These are phyloP conservation scores for Chanos chanos DNA, from an alignment of 2,797 vertebrate genomes.

Conservation along the genomic window DNA sequence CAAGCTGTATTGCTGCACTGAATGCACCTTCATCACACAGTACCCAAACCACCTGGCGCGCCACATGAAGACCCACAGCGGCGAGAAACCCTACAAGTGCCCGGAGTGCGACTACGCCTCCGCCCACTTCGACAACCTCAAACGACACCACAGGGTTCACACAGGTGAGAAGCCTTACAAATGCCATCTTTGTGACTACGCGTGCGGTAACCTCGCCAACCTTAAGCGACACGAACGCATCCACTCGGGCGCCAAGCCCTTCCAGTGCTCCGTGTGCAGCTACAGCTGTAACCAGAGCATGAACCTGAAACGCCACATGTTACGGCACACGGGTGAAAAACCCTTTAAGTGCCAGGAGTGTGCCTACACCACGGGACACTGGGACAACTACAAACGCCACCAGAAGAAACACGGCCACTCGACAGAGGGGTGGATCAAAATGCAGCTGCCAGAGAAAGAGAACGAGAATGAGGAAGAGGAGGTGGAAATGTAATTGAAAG, in stretches of 20 bases:
- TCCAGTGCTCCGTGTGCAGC: slow-evolving; percentile 87
- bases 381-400: slow-evolving; percentile 99
- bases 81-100: slow-evolving; percentile 89
- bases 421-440: slow-evolving; percentile 75
- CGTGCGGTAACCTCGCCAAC: slow-evolving; percentile 94
- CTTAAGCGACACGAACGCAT: slow-evolving; percentile 92
- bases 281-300: slow-evolving; percentile 98
- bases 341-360: slow-evolving; percentile 87
- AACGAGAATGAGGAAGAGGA: slow-evolving; percentile 43
- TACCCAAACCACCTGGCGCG: slow-evolving; percentile 93
- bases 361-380: slow-evolving; percentile 91
- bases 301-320: slow-evolving; percentile 97
- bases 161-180: slow-evolving; percentile 95
- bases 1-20: slow-evolving; percentile 83
- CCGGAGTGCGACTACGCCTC: slow-evolving; percentile 88
- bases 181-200: slow-evolving; percentile 87
- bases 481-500: slow-evolving; percentile 28
- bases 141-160: slow-evolving; percentile 89
- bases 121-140: slow-evolving; percentile 92
- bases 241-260: slow-evolving; percentile 96
- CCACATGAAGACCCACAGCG: slow-evolving; percentile 91
- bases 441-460: slow-evolving; percentile 53
- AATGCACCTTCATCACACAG: slow-evolving; percentile 85
- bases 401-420: slow-evolving; percentile 90
- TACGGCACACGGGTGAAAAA: slow-evolving; percentile 91